These are phyloP conservation scores for Mormyrus proboscirostris DNA, from an alignment of 2,797 vertebrate genomes.

Conservation along the genomic window DNA sequence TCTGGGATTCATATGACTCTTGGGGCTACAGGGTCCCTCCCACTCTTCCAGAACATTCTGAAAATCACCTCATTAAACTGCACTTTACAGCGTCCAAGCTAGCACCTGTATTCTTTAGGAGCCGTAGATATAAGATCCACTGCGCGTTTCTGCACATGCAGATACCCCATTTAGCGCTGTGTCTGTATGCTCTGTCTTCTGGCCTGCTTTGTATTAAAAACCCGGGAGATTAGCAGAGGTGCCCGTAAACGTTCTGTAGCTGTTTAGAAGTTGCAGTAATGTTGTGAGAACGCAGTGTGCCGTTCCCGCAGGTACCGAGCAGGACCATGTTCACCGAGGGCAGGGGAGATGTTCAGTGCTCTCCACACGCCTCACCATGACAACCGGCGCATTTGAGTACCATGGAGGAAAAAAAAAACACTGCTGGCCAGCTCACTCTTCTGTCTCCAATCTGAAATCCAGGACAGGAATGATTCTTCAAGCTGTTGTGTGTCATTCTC, in stretches of 20 bases:
- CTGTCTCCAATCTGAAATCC: neutral
- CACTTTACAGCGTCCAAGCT: neutral
- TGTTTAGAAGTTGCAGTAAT: neutral
- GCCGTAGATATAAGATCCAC: neutral
- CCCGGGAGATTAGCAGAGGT: neutral
- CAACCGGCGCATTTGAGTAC: slow-evolving; percentile 40
- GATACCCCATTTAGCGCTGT: neutral
- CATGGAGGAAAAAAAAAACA: slow-evolving; percentile 16
- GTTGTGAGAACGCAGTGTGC: neutral
- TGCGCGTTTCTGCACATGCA: neutral
- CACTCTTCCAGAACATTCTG: neutral
- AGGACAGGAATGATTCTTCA: neutral
- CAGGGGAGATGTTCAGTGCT: slow-evolving; percentile 31
- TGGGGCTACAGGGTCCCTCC: neutral
- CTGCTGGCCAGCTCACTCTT: neutral
- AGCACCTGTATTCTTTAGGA: neutral
- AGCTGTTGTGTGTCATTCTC: neutral
- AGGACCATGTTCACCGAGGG: neutral
- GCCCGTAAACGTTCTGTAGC: neutral
- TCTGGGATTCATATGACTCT: neutral
- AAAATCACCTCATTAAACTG: neutral
- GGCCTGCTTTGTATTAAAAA: neutral
- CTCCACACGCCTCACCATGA: slow-evolving; percentile 48
- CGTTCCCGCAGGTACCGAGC: neutral
- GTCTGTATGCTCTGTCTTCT: neutral